These are phyloP conservation scores for Rhinoraja longicauda DNA, from an alignment of 2,797 vertebrate genomes.

Conservation along the genomic window DNA sequence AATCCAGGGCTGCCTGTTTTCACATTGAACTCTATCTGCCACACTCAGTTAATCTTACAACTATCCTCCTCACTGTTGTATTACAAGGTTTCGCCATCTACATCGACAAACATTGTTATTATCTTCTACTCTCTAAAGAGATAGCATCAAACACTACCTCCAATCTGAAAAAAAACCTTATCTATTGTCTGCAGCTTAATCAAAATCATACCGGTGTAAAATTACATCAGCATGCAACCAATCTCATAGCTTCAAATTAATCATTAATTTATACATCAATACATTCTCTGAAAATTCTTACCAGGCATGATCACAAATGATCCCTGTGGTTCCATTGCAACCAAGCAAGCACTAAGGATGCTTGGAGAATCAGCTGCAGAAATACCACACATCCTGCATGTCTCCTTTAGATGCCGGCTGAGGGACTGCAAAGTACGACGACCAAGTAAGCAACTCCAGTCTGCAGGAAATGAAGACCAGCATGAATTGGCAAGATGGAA, in stretches of 20 bases:
- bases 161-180: too few species aligned
- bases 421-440: slow-evolving; percentile 90
- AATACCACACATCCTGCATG: slow-evolving; percentile 98
- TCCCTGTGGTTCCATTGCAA: slow-evolving; percentile 96
- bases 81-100: neutral
- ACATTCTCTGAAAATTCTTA: slow-evolving; percentile 48
- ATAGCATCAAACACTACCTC: too few species aligned
- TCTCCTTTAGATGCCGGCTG: slow-evolving; percentile 90
- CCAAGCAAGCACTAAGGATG: slow-evolving; percentile 94
- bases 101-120: neutral
- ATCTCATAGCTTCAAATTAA: neutral
- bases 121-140: too few species aligned
- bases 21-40: neutral
- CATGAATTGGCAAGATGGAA: neutral
- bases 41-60: neutral
- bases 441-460: slow-evolving; percentile 96
- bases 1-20: neutral
- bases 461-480: slow-evolving; percentile 53
- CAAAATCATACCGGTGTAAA: neutral
- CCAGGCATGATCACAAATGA: slow-evolving; percentile 99
- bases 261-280: neutral
- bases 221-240: neutral
- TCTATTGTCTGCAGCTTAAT: neutral
- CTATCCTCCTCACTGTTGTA: neutral
- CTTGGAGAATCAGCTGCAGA: slow-evolving; percentile 92